Conservation (phyloP, 2,888 invertebrate species). For the Chironomus riparius region DNA sequence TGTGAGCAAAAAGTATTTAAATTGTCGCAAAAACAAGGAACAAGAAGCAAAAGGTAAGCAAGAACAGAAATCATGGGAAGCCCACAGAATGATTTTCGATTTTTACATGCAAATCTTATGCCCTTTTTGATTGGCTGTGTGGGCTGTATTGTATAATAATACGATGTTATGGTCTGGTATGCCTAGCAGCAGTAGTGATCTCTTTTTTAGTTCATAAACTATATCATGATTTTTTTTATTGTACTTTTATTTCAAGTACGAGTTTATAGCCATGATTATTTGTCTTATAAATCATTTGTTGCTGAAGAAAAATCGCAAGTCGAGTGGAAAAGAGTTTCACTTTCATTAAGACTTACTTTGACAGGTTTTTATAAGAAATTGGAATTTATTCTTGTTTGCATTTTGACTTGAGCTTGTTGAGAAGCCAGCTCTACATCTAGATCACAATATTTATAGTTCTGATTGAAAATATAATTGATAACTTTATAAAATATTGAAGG, state of each 20-base stretch:
- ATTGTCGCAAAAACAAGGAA: neutral
- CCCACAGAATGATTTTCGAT: neutral
- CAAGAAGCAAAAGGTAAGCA: neutral
- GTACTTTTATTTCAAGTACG: neutral
- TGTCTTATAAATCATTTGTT: neutral
- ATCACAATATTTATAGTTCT: neutral
- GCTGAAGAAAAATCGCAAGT: neutral
- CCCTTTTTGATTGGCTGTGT: neutral
- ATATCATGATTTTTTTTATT: neutral
- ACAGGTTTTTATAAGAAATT: no score
- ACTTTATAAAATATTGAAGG: no score
- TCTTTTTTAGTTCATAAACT: neutral
- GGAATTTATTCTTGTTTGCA: no score
- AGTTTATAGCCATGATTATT: neutral
- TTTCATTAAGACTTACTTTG: neutral
- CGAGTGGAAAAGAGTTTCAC: neutral
- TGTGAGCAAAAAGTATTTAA: neutral
- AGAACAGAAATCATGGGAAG: neutral
- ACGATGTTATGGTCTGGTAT: neutral
- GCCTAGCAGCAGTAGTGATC: neutral
- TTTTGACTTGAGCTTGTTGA: neutral
- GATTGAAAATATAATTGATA: no score
- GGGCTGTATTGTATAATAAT: neutral
- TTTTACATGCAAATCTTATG: neutral
- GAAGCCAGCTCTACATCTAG: neutral